phyloP scores from a whole-genome alignment of 1,140 invertebrate species.

The Drosophila sechellia region DNA sequence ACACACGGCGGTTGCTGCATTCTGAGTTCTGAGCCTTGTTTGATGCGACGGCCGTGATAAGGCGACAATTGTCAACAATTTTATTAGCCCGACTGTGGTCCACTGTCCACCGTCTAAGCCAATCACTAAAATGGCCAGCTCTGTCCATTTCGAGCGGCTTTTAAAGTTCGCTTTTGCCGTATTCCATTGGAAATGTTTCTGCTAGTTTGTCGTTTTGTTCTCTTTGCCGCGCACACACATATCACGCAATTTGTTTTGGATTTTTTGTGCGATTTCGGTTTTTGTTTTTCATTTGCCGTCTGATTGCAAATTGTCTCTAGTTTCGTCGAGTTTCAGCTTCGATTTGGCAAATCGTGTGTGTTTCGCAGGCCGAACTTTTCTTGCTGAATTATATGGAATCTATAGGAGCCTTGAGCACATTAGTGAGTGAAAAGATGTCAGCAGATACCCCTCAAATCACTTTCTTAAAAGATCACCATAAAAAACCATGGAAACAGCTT shows the following conservation, averaged over 20 bases:
- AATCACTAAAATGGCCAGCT: conserved; percentile 72
- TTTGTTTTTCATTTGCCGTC: conserved; percentile 71
- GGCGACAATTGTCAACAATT: conserved; percentile 82
- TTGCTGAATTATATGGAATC: not conserved
- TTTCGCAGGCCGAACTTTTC: conserved; percentile 9
- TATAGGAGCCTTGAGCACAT: conserved; percentile 53
- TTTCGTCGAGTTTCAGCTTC: conserved; percentile 45
- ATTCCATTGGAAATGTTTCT: conserved; percentile 53
- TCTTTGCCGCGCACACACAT: conserved; percentile 48
- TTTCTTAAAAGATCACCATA: conserved; percentile 6
- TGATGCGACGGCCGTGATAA: conserved; percentile 71
- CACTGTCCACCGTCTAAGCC: conserved; percentile 43
- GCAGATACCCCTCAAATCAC: conserved; percentile 2
- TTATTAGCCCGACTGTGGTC: conserved; percentile 52
- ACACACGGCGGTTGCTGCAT: conserved; percentile 39
- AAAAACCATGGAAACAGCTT: too few relatives aligned
- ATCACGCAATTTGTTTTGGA: conserved; percentile 74
- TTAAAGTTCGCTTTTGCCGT: conserved; percentile 70
- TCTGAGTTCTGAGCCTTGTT: conserved; percentile 63
- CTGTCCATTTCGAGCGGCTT: conserved; percentile 66
- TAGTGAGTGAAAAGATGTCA: conserved; percentile 4
- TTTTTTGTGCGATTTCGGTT: conserved; percentile 45
- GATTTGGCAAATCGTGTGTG: conserved; percentile 54
- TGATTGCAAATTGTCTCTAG: conserved; percentile 81
- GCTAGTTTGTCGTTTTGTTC: conserved; percentile 58